Conservation (phyloP, 2,888 invertebrate species). For the Schrankia costaestrigalis region DNA sequence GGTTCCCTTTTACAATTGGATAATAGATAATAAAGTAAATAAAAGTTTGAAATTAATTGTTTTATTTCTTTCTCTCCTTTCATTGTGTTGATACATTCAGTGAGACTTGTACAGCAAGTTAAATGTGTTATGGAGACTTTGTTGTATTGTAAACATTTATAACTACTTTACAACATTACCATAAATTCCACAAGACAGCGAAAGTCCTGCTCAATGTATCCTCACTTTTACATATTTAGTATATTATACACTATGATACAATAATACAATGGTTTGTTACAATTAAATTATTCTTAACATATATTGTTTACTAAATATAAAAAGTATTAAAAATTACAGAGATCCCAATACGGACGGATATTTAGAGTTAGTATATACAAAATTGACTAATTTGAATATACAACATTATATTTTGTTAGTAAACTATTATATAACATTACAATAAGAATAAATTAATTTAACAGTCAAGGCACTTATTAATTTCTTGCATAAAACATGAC, state of each 20-base stretch:
- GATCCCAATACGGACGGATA: slow-evolving; percentile 40
- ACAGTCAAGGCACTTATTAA: no score
- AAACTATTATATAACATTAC: no score
- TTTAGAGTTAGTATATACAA: slow-evolving; percentile 36
- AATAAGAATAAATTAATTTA: no score
- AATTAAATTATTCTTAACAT: slow-evolving; percentile 31
- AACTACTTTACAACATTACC: no score
- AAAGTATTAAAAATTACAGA: slow-evolving; percentile 22
- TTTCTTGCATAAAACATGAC: no score
- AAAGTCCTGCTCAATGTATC: no score
- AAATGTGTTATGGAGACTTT: no score
- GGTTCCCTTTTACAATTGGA: slow-evolving; percentile 80
- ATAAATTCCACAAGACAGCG: no score
- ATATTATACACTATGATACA: slow-evolving; percentile 61
- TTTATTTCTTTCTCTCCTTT: slow-evolving; percentile 46
- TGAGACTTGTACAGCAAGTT: no score
- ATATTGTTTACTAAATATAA: slow-evolving; percentile 11
- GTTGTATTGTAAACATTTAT: no score
- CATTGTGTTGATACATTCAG: no score
- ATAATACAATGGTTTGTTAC: slow-evolving; percentile 45
- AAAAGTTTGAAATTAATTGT: slow-evolving; percentile 68
- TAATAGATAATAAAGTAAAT: slow-evolving; percentile 76
- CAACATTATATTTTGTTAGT: slow-evolving; percentile 24
- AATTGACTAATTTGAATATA: slow-evolving; percentile 31
- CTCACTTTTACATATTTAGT: slow-evolving; percentile 29